Evolutionary conservation across 2,797 vertebrate species (phyloP).

Genomic region (Agapornis canus): DNA sequence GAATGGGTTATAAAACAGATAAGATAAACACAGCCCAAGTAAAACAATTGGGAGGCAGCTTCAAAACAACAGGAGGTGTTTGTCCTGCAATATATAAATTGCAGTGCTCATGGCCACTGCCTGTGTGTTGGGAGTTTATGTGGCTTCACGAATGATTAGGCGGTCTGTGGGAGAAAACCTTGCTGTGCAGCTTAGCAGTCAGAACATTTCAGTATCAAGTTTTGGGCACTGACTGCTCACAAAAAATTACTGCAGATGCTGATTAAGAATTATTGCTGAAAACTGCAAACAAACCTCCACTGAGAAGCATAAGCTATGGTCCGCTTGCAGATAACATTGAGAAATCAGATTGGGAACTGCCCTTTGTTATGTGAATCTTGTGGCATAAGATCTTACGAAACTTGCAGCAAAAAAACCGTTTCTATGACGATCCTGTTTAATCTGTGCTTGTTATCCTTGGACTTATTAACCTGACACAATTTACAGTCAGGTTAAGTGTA

Average conservation of each 20-base stretch:
- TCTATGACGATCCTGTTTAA: neutral
- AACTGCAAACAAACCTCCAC: neutral
- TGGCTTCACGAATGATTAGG: neutral
- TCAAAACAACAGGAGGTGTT: neutral
- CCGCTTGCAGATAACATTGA: neutral
- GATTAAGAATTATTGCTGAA: neutral
- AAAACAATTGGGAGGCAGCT: neutral
- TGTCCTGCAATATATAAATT: neutral
- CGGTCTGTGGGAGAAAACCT: neutral
- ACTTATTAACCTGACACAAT: neutral
- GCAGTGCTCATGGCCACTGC: neutral
- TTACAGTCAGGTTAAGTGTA: neutral
- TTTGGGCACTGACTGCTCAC: neutral
- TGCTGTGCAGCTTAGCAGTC: slow-evolving; percentile 7
- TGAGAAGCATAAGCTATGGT: neutral
- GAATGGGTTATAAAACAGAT: neutral
- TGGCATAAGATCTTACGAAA: neutral
- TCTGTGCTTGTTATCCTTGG: neutral
- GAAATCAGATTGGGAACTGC: rapidly evolving
- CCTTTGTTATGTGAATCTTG: neutral
- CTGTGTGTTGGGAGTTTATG: neutral
- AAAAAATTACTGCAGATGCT: neutral
- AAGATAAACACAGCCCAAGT: neutral
- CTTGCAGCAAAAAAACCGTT: neutral
- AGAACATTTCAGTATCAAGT: neutral